Conservation (phyloP, 2,888 invertebrate genomes). For the Macroteleia sp. region DNA sequence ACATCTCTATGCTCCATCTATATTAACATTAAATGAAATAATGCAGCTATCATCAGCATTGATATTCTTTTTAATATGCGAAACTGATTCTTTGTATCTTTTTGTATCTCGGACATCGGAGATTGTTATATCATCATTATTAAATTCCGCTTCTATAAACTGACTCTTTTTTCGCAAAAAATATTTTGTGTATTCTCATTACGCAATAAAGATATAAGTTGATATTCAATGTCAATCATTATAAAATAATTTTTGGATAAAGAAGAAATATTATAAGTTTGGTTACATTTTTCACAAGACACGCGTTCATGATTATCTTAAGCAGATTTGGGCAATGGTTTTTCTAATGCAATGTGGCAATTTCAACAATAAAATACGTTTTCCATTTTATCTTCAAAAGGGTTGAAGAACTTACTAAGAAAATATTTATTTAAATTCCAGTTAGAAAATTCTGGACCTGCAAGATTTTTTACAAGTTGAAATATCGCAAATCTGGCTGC, state of each 20-base stretch:
- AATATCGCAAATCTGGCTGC: constrained; percentile 29
- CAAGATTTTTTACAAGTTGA: constrained; percentile 25
- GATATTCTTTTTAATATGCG: not conserved
- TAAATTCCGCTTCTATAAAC: not conserved
- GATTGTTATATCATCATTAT: constrained; percentile 7
- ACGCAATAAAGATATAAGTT: constrained; percentile 9
- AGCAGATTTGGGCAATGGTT: constrained; percentile 4
- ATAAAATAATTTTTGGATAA: constrained; percentile 30
- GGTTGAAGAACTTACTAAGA: constrained; percentile 8
- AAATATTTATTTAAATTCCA: constrained; percentile 27
- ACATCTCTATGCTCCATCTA: constrained; percentile 29
- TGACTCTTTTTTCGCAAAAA: not conserved
- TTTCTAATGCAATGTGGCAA: constrained; percentile 1
- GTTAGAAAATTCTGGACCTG: constrained; percentile 44
- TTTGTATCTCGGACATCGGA: constrained; percentile 26
- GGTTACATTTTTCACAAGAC: constrained; percentile 5
- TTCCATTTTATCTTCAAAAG: constrained; percentile 7
- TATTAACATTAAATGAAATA: constrained; percentile 31
- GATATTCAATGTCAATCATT: constrained; percentile 12
- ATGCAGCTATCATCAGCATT: not conserved
- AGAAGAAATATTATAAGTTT: constrained; percentile 21
- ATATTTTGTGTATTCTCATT: constrained; percentile 7
- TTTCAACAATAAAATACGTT: constrained; percentile 35
- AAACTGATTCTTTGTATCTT: constrained; percentile 9
- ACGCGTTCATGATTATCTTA: constrained; percentile 1